phyloP scores from a whole-genome alignment of 2,888 invertebrate species.

The Gastrophysa polygoni region DNA sequence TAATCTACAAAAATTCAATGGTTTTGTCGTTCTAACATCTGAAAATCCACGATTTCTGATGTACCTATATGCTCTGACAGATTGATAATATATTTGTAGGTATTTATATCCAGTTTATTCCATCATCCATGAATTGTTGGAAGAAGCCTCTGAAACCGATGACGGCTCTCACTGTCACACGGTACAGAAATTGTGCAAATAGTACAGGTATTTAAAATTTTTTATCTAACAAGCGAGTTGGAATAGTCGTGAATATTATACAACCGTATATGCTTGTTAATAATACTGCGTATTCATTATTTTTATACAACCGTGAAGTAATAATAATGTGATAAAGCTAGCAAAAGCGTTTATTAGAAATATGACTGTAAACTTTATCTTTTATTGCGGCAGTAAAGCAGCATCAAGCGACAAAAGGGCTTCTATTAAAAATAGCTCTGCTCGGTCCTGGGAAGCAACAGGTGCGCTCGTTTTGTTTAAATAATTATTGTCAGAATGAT shows the following conservation, averaged over 20 bases:
- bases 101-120: too few relatives aligned
- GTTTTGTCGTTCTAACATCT: too few relatives aligned
- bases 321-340: conserved; percentile 27
- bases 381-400: conserved; percentile 28
- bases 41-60: too few relatives aligned
- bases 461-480: conserved; percentile 29
- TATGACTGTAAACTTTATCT: conserved; percentile 32
- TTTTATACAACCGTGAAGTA: conserved; percentile 29
- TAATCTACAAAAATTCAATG: too few relatives aligned
- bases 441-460: conserved; percentile 28
- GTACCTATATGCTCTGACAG: too few relatives aligned
- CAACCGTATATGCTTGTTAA: conserved; percentile 7
- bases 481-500: conserved; percentile 24
- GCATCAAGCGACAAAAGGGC: conserved; percentile 31
- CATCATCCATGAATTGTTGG: too few relatives aligned
- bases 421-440: conserved; percentile 25
- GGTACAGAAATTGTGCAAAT: background rate
- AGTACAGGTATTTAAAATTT: background rate
- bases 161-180: too few relatives aligned
- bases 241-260: conserved; percentile 4
- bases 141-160: too few relatives aligned
- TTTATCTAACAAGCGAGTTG: background rate
- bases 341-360: conserved; percentile 31
- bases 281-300: conserved; percentile 17
- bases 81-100: too few relatives aligned